A percentile compares a stretch with the other conserved stretches of the same genome.
Evolutionary conservation across 1,140 invertebrate genomes (phyloP).

Genomic region (Colletes gigas): DNA sequence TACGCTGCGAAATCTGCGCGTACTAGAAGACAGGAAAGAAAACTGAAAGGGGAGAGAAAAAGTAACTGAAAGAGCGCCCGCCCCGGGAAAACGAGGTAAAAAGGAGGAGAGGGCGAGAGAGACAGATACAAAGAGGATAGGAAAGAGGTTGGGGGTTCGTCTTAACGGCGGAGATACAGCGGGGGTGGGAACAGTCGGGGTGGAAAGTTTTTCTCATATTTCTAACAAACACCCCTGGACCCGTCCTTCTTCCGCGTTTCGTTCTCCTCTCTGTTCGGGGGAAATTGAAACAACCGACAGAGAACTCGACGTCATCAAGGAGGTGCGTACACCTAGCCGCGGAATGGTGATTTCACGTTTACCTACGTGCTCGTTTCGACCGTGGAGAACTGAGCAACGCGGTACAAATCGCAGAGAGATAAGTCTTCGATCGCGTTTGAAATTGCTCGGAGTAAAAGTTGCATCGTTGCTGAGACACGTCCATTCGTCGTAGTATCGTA

Average conservation of each 20-base stretch:
- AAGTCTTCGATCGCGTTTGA: neutral
- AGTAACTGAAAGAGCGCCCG: conserved; percentile 35
- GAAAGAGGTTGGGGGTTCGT: conserved; percentile 38
- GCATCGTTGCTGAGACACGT: too few relatives aligned
- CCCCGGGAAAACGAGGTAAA: conserved; percentile 5
- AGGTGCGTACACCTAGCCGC: conserved; percentile 19
- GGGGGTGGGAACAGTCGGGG: conserved; percentile 12
- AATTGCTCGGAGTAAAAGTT: neutral
- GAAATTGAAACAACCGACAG: conserved; percentile 64
- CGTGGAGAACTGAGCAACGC: conserved; percentile 19
- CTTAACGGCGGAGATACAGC: conserved; percentile 51
- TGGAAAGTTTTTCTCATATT: conserved; percentile 67
- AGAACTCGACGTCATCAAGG: conserved; percentile 41
- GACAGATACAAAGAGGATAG: neutral
- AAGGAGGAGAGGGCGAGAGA: neutral
- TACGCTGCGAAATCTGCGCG: conserved; percentile 53
- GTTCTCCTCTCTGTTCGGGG: conserved; percentile 36
- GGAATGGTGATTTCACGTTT: conserved; percentile 4
- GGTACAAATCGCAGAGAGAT: neutral
- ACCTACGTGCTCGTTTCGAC: neutral
- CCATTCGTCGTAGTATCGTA: too few relatives aligned
- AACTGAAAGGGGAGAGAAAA: conserved; percentile 30
- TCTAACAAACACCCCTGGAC: conserved; percentile 55
- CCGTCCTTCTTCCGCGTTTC: conserved; percentile 9
- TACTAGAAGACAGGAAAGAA: conserved; percentile 38